These are phyloP conservation scores for Aramus guarauna DNA, from an alignment of 2,113 vertebrate genomes.

Conservation along the genomic window DNA sequence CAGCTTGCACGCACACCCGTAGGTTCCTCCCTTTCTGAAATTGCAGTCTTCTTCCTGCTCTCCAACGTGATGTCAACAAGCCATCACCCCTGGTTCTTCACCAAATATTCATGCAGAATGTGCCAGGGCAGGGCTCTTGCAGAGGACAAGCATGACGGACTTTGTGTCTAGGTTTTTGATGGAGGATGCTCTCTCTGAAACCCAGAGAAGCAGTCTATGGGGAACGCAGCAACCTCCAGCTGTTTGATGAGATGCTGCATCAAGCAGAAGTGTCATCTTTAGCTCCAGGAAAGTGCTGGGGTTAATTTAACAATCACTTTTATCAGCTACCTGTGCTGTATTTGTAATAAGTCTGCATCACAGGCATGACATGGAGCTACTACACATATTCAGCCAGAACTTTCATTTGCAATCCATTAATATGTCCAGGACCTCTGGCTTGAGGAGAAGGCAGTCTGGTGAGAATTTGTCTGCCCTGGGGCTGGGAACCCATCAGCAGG, in stretches of 20 bases:
- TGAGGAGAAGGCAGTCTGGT: neutral
- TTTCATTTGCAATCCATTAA: neutral
- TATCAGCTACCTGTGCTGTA: neutral
- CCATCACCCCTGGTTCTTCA: neutral
- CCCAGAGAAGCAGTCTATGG: neutral
- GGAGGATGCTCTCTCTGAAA: neutral
- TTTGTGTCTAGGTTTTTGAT: neutral
- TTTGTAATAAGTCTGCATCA: neutral
- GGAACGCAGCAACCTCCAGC: neutral
- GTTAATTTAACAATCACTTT: slow-evolving; percentile 1
- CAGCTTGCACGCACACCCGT: accelerated
- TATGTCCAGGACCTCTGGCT: neutral
- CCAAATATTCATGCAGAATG: neutral
- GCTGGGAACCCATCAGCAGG: neutral
- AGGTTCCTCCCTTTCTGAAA: neutral
- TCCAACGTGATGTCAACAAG: neutral
- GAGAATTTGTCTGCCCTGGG: neutral
- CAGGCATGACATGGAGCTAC: accelerated
- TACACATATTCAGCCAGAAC: neutral
- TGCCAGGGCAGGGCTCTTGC: neutral
- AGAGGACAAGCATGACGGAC: neutral
- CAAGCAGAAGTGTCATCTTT: neutral
- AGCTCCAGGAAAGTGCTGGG: neutral
- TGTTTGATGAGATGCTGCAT: neutral
- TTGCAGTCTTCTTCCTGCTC: neutral